Evolutionary conservation across 2,888 invertebrate species (phyloP).

Genomic region (Lacanobia oleracea): DNA sequence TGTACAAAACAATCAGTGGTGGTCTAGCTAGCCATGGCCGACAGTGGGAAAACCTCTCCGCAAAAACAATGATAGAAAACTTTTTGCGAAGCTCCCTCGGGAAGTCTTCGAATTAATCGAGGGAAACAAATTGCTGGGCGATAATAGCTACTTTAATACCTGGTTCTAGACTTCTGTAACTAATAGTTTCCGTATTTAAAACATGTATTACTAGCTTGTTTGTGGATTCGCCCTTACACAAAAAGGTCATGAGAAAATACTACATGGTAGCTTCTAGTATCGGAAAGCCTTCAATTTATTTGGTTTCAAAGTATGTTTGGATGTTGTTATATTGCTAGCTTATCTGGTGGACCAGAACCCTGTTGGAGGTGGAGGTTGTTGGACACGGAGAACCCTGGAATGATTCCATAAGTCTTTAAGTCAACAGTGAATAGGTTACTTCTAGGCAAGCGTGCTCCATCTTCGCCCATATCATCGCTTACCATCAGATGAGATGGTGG

Average conservation of each 20-base stretch:
- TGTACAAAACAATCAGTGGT: background rate
- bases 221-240: background rate
- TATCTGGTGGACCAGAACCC: too few species aligned
- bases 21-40: background rate
- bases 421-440: too few species aligned
- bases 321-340: too few species aligned
- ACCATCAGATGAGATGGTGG: too few species aligned
- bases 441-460: too few species aligned
- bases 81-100: conserved; percentile 20
- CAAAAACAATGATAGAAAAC: background rate
- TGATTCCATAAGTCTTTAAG: too few species aligned
- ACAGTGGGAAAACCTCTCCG: background rate
- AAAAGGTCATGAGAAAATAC: conserved; percentile 29
- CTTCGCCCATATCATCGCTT: too few species aligned
- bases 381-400: too few species aligned
- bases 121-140: conserved; percentile 17
- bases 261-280: background rate
- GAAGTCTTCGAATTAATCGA: conserved; percentile 33
- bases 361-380: too few species aligned
- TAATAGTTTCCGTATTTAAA: conserved; percentile 37
- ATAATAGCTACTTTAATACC: conserved; percentile 25
- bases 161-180: conserved; percentile 7
- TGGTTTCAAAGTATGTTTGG: too few species aligned
- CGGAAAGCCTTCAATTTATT: background rate
- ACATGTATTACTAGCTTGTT: conserved; percentile 20